These are phyloP conservation scores for Microcebus murinus DNA, from an alignment of 2,113 vertebrate species.

Conservation along the genomic window DNA sequence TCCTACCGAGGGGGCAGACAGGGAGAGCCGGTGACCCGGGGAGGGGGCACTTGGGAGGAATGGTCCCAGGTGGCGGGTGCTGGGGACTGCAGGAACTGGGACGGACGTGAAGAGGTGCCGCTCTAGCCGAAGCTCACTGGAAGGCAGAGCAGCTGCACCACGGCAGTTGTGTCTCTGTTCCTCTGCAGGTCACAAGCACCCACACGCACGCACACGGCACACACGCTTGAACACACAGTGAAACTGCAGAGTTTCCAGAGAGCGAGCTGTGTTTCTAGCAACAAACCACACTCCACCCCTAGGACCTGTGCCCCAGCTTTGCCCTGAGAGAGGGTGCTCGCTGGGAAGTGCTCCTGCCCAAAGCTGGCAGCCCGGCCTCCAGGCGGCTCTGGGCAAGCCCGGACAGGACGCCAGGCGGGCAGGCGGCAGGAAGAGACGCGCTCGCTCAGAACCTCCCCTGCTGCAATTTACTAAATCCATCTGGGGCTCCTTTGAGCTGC, in stretches of 20 bases:
- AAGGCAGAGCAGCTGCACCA: background rate
- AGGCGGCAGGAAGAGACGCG: conserved; percentile 25
- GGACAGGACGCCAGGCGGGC: conserved; percentile 66
- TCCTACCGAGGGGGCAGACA: background rate
- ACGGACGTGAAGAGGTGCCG: background rate
- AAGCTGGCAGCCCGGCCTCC: conserved; percentile 34
- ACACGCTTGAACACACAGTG: background rate
- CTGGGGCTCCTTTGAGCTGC: conserved; percentile 81
- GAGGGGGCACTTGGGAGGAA: background rate
- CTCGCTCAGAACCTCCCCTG: conserved; percentile 55
- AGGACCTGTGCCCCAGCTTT: background rate
- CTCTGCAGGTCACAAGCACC: background rate
- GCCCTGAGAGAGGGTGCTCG: background rate
- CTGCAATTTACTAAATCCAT: conserved; percentile 88
- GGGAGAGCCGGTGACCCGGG: background rate
- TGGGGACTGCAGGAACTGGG: background rate
- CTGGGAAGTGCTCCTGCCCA: background rate
- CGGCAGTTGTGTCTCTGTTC: background rate
- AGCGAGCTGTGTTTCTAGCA: conserved; percentile 50
- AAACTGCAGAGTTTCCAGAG: conserved; percentile 14
- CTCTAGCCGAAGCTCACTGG: background rate
- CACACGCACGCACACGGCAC: background rate
- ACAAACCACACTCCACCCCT: conserved; percentile 44
- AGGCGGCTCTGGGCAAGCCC: conserved; percentile 29
- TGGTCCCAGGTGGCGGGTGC: background rate